Base-by-base conservation (phyloP, 2,113 vertebrate genomes). In the Malaclemys terrapin region DNA sequence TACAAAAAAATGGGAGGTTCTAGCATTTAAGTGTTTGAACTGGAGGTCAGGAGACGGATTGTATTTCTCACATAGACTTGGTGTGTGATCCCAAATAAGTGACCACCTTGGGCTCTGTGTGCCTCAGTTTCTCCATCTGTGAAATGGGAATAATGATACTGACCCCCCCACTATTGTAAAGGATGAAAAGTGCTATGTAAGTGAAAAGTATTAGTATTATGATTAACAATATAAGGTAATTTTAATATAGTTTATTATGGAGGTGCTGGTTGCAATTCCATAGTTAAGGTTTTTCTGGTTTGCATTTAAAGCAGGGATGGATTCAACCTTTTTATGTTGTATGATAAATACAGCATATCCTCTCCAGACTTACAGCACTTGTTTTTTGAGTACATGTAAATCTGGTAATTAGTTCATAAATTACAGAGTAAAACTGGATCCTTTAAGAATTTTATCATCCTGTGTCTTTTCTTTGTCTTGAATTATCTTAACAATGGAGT, bases 101-200 rank as follows among this genome's bases (percentile, higher is more conserved):
- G 69, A 20, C 22, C 14, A 13, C 7, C 13, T 4, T 76, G n/a
- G 3, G 2, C 20, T 82, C 0, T 0, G 3, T 52, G n/a, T 52
- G 0, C 31, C 7, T 76, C 25, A 24, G 3, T 12, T 59, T 83
- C n/a, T 10, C n/a, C 5, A 4, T 3, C 11, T 57, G 35, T 87
- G 78, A 87, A 79, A 57, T 50, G 16, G 50, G 72, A 94, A 72
- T 84, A 8, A 0, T 82, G 22, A 78, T 45, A 47, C 8, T 82
- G 49, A 50, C 25, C n/a, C 45, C 45, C 42, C 42, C 57, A 3
- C 16, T 8, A 2, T 13, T 75, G 82, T 65, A 95, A 94, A n/a
- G 4, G 54, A 27, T 75, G 75, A 25, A 62, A 92, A 65, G 53
- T 22, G 49, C 53, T 53, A 1, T 5, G 4, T 69, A 59, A 45